phyloP scores from a whole-genome alignment of 2,888 invertebrate species.

The Xylocampa areola region DNA sequence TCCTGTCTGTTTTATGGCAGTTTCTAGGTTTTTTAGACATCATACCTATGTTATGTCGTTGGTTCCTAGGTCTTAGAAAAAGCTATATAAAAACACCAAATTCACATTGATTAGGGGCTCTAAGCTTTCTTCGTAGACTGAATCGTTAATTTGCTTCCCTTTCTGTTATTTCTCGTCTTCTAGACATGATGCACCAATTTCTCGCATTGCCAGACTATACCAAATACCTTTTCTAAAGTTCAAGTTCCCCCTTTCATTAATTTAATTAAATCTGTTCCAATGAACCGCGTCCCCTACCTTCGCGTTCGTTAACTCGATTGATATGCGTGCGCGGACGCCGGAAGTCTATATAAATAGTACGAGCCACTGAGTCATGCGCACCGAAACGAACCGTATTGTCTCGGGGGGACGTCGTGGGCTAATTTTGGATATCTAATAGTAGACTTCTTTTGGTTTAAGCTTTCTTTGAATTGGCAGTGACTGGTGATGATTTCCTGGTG shows the following conservation, averaged over 20 bases:
- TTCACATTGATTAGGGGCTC: too few species aligned
- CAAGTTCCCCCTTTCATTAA: not conserved
- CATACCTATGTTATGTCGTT: too few species aligned
- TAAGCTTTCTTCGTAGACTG: too few species aligned
- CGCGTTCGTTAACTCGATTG: conserved; percentile 58
- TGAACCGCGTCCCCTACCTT: conserved; percentile 32
- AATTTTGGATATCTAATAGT: conserved; percentile 60
- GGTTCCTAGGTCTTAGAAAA: too few species aligned
- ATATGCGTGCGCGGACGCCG: conserved; percentile 68
- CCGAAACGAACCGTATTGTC: conserved; percentile 62
- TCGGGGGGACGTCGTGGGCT: conserved; percentile 56
- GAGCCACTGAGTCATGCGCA: conserved; percentile 62
- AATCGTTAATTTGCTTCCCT: too few species aligned
- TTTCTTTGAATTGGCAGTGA: conserved; percentile 39
- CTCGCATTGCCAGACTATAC: too few species aligned
- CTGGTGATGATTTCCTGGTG: conserved; percentile 32
- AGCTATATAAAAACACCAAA: too few species aligned
- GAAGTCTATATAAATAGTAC: conserved; percentile 67
- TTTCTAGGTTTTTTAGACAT: too few species aligned
- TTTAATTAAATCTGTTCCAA: conserved; percentile 42
- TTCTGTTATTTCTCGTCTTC: too few species aligned
- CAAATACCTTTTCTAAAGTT: not conserved
- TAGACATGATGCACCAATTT: too few species aligned
- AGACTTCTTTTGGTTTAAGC: conserved; percentile 27
- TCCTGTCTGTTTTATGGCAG: too few species aligned